Percentiles rank a stretch among this genome's conserved stretches.
Evolutionary conservation across 2,797 vertebrate genomes (phyloP).

Genomic region (Pristis pectinata): DNA sequence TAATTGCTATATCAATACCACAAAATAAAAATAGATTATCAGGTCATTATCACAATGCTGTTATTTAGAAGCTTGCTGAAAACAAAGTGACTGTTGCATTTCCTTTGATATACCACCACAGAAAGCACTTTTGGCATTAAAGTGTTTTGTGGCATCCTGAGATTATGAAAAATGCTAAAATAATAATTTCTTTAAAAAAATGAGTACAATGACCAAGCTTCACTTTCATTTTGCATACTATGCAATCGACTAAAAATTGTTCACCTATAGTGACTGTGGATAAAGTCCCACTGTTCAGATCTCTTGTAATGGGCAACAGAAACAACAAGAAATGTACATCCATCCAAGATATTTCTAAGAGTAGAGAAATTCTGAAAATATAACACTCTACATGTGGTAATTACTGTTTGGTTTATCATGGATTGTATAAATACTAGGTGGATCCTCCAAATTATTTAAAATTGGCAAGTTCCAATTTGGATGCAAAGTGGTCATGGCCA

Average conservation of each 20-base stretch:
- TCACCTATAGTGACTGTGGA: neutral
- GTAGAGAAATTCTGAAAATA: neutral
- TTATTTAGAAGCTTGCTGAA: no score
- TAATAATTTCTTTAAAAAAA: no score
- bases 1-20: no score
- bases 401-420: neutral
- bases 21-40: no score
- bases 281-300: neutral
- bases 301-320: neutral
- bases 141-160: no score
- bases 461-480: neutral
- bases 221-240: neutral
- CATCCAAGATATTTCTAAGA: neutral
- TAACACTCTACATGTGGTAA: neutral
- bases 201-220: neutral
- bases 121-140: no score
- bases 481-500: neutral
- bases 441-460: neutral
- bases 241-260: neutral
- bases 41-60: no score
- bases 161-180: no score
- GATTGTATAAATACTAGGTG: neutral
- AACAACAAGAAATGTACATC: constrained; percentile 27
- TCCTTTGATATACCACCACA: no score
- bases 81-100: no score